A percentile compares a stretch with the other conserved stretches of the same genome.
These are phyloP conservation scores for Drosophila tripunctata DNA, from an alignment of 2,888 invertebrate genomes.

Conservation along the genomic window DNA sequence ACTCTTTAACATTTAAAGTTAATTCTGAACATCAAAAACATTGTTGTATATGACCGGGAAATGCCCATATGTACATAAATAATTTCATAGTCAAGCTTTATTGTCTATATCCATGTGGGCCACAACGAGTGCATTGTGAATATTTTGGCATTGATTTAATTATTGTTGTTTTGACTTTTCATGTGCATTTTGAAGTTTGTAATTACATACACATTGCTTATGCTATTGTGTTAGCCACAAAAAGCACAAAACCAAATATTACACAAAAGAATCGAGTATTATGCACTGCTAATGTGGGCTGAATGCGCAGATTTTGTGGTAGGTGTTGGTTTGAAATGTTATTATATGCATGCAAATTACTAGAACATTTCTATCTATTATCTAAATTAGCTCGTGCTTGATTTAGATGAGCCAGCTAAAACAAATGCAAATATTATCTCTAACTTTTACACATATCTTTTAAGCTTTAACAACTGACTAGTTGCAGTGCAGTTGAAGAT, in stretches of 20 bases:
- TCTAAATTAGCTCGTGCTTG: no score
- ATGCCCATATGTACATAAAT: no score
- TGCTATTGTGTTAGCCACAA: constrained; percentile 38
- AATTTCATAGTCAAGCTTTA: not conserved
- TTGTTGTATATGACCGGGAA: no score
- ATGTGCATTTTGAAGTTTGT: constrained; percentile 24
- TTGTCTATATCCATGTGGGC: constrained; percentile 5
- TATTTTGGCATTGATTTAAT: constrained; percentile 37
- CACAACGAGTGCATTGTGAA: not conserved
- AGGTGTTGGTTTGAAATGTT: no score
- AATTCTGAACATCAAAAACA: constrained; percentile 8
- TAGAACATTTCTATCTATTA: no score
- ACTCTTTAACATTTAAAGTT: constrained; percentile 5
- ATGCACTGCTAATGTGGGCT: constrained; percentile 21
- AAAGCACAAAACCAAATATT: constrained; percentile 30
- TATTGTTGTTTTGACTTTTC: constrained; percentile 15
- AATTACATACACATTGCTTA: constrained; percentile 46
- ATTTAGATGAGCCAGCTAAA: no score
- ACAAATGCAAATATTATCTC: no score
- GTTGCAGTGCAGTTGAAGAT: no score
- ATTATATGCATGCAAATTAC: no score
- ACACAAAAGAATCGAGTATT: constrained; percentile 26
- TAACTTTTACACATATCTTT: no score
- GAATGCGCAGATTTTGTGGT: constrained; percentile 13
- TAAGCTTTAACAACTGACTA: no score